A percentile compares a stretch with the other conserved stretches of the same genome.
Conservation (phyloP, 2,888 invertebrate genomes). For the Bellardia bayeri region DNA sequence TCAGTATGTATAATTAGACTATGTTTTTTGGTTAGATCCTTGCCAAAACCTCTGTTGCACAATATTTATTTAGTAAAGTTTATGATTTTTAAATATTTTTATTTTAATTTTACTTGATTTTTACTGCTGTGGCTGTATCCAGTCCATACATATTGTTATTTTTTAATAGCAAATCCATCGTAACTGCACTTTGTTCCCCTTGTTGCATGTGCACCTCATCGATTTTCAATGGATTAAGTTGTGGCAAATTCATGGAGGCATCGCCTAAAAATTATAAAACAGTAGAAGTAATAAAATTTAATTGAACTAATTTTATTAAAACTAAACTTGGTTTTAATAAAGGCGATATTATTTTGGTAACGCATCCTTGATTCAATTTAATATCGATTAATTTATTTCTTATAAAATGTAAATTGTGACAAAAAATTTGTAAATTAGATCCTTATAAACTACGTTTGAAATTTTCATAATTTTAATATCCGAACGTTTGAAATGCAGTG, state of each 20-base stretch:
- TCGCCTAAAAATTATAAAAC: constrained; percentile 73
- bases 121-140: constrained; percentile 67
- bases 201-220: constrained; percentile 78
- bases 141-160: constrained; percentile 78
- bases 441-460: too few relatives aligned
- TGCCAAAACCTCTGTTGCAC: constrained; percentile 76
- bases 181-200: constrained; percentile 80
- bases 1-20: constrained; percentile 66
- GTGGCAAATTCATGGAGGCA: constrained; percentile 76
- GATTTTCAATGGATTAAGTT: constrained; percentile 79
- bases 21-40: constrained; percentile 74
- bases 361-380: too few relatives aligned
- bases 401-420: too few relatives aligned
- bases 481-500: too few relatives aligned
- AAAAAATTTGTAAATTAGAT: too few relatives aligned
- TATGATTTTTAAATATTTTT: neutral
- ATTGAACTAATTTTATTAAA: too few relatives aligned
- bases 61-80: neutral
- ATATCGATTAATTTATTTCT: too few relatives aligned
- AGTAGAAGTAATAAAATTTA: neutral
- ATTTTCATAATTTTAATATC: too few relatives aligned
- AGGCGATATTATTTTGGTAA: too few relatives aligned
- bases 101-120: constrained; percentile 75
- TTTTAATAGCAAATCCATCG: constrained; percentile 79
- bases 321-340: too few relatives aligned